phyloP scores from a whole-genome alignment of 2,797 vertebrate species.

The Oreochromis grahami region DNA sequence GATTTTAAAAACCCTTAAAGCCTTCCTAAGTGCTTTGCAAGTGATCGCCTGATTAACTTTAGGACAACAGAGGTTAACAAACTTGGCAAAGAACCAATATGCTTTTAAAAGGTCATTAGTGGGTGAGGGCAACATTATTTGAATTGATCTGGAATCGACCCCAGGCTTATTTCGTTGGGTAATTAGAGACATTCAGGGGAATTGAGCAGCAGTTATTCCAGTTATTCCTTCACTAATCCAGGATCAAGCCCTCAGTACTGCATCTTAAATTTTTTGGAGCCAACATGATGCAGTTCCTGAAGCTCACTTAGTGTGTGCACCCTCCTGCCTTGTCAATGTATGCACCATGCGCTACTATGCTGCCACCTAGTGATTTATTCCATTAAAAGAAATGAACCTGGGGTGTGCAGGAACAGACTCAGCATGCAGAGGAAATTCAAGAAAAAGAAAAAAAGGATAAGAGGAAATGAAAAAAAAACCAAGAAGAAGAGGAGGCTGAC shows the following conservation, averaged over 20 bases:
- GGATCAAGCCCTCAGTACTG: not conserved
- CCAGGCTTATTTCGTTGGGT: constrained; percentile 18
- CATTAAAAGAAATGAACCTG: constrained; percentile 3
- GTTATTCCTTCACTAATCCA: constrained; percentile 1
- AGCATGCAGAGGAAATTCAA: not conserved
- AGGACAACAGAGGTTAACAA: not conserved
- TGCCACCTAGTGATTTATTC: constrained; percentile 67
- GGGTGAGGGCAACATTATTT: constrained; percentile 28
- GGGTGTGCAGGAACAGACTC: not conserved
- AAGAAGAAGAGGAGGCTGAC: not conserved
- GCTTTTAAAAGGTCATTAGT: constrained; percentile 38
- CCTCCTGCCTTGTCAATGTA: not conserved
- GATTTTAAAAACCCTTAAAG: not conserved
- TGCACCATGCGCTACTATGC: constrained; percentile 54
- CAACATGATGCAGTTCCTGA: not conserved
- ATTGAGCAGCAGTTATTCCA: not conserved
- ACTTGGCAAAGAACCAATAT: not conserved
- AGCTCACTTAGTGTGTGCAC: not conserved
- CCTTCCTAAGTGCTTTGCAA: not conserved
- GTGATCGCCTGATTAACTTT: not conserved
- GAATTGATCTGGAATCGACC: constrained; percentile 40
- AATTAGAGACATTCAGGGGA: constrained; percentile 28
- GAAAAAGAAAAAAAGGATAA: not conserved
- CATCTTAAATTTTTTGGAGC: not conserved
- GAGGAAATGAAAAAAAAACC: not conserved